Conservation (phyloP, 2,113 vertebrate species). For the Aegithalos caudatus region DNA sequence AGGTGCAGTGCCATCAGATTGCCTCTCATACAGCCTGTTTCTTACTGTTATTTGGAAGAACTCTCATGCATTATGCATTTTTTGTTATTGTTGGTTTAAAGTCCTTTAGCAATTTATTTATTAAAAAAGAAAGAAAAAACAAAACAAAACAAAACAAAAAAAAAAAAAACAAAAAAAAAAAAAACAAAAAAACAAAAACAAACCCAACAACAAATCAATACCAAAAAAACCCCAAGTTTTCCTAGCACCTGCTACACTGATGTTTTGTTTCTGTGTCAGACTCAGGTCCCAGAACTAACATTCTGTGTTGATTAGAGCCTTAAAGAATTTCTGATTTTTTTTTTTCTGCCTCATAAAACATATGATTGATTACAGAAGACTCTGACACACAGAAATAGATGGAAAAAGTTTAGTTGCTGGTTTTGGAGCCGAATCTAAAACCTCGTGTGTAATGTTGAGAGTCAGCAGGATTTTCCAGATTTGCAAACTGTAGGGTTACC, state of each 20-base stretch:
- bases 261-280: not conserved
- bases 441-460: not conserved
- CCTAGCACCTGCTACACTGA: not conserved
- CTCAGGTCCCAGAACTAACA: not conserved
- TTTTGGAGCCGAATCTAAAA: not conserved
- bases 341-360: not conserved
- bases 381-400: not conserved
- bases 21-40: not conserved
- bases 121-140: not conserved
- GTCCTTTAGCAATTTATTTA: not conserved
- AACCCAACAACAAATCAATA: not conserved
- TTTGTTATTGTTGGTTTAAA: not conserved
- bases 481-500: not conserved
- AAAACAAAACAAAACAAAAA: too few species aligned
- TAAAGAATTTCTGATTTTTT: not conserved
- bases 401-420: not conserved
- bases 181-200: too few species aligned
- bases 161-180: not conserved
- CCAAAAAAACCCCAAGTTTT: not conserved
- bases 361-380: not conserved
- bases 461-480: not conserved
- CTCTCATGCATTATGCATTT: not conserved
- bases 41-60: not conserved
- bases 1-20: not conserved
- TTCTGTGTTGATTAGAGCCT: not conserved